A percentile compares a stretch with the other conserved stretches of the same genome.
phyloP scores from a whole-genome alignment of 2,888 invertebrate species.

The Amphiduros pacificus region DNA sequence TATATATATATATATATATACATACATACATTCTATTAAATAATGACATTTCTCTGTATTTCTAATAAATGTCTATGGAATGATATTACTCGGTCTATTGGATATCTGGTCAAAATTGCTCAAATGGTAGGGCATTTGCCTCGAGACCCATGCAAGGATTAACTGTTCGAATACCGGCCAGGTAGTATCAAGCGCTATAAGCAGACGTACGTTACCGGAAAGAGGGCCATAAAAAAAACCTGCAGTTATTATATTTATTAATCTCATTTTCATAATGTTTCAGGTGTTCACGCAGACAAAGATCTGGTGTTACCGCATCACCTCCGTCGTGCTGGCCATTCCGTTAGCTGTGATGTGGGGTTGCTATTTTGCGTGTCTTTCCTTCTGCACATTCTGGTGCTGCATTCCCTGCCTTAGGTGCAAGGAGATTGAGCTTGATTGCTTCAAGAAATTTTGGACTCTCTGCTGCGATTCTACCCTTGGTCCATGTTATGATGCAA shows the following conservation, averaged over 20 bases:
- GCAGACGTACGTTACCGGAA: neutral
- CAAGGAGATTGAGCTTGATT: slow-evolving; percentile 17
- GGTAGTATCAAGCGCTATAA: neutral
- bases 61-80: too few relatives aligned
- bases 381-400: slow-evolving; percentile 42
- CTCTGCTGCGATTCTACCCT: slow-evolving; percentile 6
- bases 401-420: slow-evolving; percentile 39
- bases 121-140: too few relatives aligned
- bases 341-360: slow-evolving; percentile 40
- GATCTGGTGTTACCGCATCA: slow-evolving; percentile 42
- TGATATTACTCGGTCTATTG: too few relatives aligned
- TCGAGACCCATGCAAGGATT: too few relatives aligned
- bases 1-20: neutral
- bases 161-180: neutral
- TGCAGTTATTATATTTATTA: too few relatives aligned
- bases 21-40: too few relatives aligned
- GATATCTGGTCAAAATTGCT: too few relatives aligned
- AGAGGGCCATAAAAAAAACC: too few relatives aligned
- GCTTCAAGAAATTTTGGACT: slow-evolving; percentile 14
- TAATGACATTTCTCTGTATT: too few relatives aligned
- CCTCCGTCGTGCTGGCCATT: slow-evolving; percentile 35
- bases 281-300: slow-evolving; percentile 38
- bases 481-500: slow-evolving; percentile 17
- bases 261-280: neutral
- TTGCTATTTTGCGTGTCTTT: slow-evolving; percentile 38